These are phyloP conservation scores for Amblyraja radiata DNA, from an alignment of 2,797 vertebrate genomes.

Conservation along the genomic window DNA sequence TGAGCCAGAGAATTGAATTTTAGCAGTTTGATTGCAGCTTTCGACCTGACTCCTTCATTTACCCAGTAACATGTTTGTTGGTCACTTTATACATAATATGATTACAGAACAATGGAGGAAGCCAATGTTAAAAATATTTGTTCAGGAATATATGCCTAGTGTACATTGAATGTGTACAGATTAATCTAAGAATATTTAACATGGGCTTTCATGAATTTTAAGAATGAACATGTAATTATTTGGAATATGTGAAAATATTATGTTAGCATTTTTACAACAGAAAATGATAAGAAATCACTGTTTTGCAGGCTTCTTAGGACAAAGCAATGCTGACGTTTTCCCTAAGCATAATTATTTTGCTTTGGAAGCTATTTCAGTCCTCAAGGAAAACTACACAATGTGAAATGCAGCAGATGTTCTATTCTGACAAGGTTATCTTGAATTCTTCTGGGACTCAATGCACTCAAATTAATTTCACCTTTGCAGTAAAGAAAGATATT, in stretches of 20 bases:
- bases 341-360: conserved; percentile 1
- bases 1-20: neutral
- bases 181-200: neutral
- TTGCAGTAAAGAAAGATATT: neutral
- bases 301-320: neutral
- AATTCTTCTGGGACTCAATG: neutral
- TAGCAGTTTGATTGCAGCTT: neutral
- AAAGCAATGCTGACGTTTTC: neutral
- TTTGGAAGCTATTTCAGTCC: neutral
- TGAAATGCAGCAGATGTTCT: neutral
- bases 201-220: neutral
- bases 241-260: neutral
- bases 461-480: conserved; percentile 10
- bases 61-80: neutral
- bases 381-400: neutral
- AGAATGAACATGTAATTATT: neutral
- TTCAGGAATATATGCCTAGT: neutral
- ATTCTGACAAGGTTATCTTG: neutral
- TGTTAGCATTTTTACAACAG: neutral
- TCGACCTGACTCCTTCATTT: neutral
- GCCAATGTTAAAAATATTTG: neutral
- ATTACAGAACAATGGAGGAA: neutral
- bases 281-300: neutral
- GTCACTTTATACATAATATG: neutral
- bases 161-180: too few species aligned